Conservation (phyloP, 2,888 invertebrate genomes). For the Epistrophe eligans region DNA sequence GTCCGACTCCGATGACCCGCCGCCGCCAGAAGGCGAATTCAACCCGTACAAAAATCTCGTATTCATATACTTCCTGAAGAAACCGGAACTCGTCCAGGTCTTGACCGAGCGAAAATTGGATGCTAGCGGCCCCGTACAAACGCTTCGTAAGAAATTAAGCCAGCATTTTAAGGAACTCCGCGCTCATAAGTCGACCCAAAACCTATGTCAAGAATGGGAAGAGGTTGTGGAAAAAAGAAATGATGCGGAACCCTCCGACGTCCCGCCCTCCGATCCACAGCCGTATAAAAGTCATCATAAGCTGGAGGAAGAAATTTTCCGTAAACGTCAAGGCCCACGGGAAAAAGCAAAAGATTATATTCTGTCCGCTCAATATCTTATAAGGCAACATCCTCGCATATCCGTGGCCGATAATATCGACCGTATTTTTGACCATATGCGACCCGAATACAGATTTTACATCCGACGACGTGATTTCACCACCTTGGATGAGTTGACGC, state of each 20-base stretch:
- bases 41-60: background rate
- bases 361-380: no score
- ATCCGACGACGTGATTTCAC: no score
- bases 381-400: no score
- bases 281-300: background rate
- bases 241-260: background rate
- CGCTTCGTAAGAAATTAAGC: background rate
- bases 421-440: no score
- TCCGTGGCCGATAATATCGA: no score
- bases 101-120: background rate
- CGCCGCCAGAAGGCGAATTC: no score
- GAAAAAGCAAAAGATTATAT: background rate
- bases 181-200: no score
- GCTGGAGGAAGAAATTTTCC: no score
- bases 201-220: background rate
- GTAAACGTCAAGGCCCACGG: no score
- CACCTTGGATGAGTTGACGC: no score
- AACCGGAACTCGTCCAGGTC: background rate
- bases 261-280: no score
- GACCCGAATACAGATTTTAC: no score
- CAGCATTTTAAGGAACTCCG: background rate
- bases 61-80: background rate
- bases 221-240: background rate
- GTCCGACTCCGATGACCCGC: background rate
- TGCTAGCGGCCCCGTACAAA: background rate